Evolutionary conservation across 1,140 invertebrate species (phyloP), one percentile per base, ranked within the genome.

Genomic region (Matsumurasca onukii): DNA sequence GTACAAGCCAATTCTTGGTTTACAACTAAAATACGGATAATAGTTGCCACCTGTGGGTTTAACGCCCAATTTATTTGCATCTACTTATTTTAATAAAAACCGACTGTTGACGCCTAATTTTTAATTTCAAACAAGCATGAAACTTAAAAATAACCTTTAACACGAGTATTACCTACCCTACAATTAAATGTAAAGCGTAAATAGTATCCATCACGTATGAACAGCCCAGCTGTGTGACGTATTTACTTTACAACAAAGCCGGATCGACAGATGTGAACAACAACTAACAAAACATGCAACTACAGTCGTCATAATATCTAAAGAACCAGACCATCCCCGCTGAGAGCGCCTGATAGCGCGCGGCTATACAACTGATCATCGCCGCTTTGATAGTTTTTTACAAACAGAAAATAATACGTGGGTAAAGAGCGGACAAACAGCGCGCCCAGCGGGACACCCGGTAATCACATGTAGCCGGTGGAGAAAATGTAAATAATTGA

Each of bases 331-430:
- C 55, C 22, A 27, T 3, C 55, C 25, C 55, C 55, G 24, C 15
- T 24, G 24, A 27, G 2, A 22, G 25, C 55, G 24, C 24, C 24
- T 22, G 49, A 51, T 51, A 51, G 17, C 55, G 34, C 34, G 34
- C 34, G 34, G 5, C 34, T 17, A 17, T n/a, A 39, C 34, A 39
- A 39, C 34, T 39, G 34, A 39, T 39, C 34, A 39, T 17, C 25
- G 55, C 30, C 25, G 55, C 55, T 59, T 59, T 59, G 55, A 59
- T 59, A 59, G 55, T 59, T 59, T 59, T 59, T 59, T 59, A 59
- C 55, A 59, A 59, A 59, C 55, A 59, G 55, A 59, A 59, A 59
- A 59, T 59, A 59, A 59, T 59, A 59, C 55, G 55, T 27, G 55
- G 22, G 9, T 29, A 27, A 59, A 59, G 24, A 59, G 55, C 55